Conservation (phyloP, 2,797 vertebrate genomes). For the Benthosema pterotum region DNA sequence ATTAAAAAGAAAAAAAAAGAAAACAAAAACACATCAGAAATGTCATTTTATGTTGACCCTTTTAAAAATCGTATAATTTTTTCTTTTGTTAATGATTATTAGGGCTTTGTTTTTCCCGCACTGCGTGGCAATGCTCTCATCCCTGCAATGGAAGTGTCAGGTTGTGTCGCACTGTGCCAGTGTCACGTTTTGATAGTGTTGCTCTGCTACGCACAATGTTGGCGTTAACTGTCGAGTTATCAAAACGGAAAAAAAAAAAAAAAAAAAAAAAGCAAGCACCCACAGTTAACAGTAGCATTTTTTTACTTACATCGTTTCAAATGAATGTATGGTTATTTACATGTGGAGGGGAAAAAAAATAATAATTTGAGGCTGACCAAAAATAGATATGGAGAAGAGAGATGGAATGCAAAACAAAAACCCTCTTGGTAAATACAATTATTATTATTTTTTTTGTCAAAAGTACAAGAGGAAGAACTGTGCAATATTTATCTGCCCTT, state of each 20-base stretch:
- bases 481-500: constrained; percentile 90
- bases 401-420: constrained; percentile 68
- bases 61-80: constrained; percentile 66
- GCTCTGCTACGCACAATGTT: constrained; percentile 73
- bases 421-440: constrained; percentile 62
- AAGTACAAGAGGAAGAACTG: constrained; percentile 77
- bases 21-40: constrained; percentile 65
- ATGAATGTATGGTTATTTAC: constrained; percentile 80
- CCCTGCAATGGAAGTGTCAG: constrained; percentile 70
- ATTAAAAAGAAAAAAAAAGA: constrained; percentile 59
- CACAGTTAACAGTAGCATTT: constrained; percentile 80
- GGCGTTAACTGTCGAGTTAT: constrained; percentile 70
- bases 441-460: constrained; percentile 50
- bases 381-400: constrained; percentile 62
- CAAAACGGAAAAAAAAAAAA: constrained; percentile 44
- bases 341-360: constrained; percentile 56
- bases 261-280: constrained; percentile 71
- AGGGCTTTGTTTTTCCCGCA: constrained; percentile 62
- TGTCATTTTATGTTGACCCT: constrained; percentile 69
- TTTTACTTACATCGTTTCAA: constrained; percentile 78
- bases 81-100: constrained; percentile 69
- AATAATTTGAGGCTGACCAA: constrained; percentile 65
- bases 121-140: constrained; percentile 75
- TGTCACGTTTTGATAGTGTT: constrained; percentile 63
- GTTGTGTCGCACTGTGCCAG: constrained; percentile 66